A percentile compares a stretch with the other conserved stretches of the same genome.
phyloP scores from a whole-genome alignment of 1,140 invertebrate species.

The Cherax destructor region DNA sequence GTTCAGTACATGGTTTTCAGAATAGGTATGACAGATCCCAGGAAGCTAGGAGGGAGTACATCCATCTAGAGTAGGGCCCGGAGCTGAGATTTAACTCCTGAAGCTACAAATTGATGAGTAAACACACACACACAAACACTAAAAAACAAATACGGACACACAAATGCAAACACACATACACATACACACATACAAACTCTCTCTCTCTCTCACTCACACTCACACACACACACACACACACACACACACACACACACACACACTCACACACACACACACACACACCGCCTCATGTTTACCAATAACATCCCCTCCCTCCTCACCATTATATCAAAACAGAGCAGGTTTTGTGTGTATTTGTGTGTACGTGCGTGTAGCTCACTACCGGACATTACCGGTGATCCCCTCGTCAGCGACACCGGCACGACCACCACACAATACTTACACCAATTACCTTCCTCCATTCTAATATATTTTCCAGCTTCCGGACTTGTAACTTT shows the following conservation, averaged over 20 bases:
- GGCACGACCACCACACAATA: not conserved
- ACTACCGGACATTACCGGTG: not conserved
- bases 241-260: too few relatives aligned
- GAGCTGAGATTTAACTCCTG: too few relatives aligned
- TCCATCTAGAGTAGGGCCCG: too few relatives aligned
- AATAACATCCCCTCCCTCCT: not conserved
- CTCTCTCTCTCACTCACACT: too few relatives aligned
- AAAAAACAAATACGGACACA: too few relatives aligned
- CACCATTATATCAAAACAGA: not conserved
- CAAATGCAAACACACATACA: not conserved
- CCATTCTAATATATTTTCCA: not conserved
- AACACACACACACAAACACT: too few relatives aligned
- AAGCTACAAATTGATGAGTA: too few relatives aligned
- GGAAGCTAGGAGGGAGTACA: too few relatives aligned
- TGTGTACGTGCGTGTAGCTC: not conserved
- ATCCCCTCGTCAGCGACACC: not conserved
- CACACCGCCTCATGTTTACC: not conserved
- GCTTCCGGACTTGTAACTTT: not conserved
- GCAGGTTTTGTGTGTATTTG: not conserved
- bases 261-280: too few relatives aligned
- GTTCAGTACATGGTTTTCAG: too few relatives aligned
- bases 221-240: too few relatives aligned
- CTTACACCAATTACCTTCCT: not conserved
- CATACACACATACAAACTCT: not conserved
- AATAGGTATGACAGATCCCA: too few relatives aligned